Percentiles rank a stretch among this genome's conserved stretches.
phyloP scores from a whole-genome alignment of 2,113 vertebrate genomes.

The Erythrocercus mccallii region DNA sequence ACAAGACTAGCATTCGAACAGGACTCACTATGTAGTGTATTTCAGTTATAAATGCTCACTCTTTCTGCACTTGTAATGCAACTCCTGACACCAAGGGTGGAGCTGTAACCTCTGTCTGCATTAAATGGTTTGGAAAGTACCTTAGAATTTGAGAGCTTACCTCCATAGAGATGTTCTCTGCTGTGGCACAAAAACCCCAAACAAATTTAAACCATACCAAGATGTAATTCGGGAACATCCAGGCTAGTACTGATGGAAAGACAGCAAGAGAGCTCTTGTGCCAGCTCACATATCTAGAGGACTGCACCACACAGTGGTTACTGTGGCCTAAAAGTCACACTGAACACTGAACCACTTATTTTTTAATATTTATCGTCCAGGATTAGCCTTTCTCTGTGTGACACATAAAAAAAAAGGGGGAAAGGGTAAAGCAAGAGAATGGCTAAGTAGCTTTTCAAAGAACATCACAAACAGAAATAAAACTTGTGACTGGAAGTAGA shows the following conservation, averaged over 20 bases:
- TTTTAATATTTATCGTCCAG: neutral
- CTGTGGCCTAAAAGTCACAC: neutral
- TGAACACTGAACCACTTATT: neutral
- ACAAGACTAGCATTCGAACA: neutral
- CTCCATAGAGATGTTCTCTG: neutral
- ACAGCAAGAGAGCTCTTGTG: neutral
- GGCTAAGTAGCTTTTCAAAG: neutral
- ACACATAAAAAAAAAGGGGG: neutral
- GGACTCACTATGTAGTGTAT: neutral
- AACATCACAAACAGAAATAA: neutral
- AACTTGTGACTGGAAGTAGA: neutral
- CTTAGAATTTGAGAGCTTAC: neutral
- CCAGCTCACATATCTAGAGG: neutral
- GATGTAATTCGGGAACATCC: neutral
- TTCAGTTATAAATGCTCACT: neutral
- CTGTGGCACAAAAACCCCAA: neutral
- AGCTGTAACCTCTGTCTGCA: neutral
- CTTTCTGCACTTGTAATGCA: neutral
- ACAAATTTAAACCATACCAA: neutral
- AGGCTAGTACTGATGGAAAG: neutral
- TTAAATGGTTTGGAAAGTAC: neutral
- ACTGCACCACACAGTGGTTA: neutral
- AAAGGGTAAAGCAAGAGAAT: neutral
- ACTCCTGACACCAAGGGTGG: neutral
- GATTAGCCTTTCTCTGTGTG: neutral